Evolutionary conservation across 2,113 vertebrate genomes (phyloP).

Genomic region (Gasterosteus aculeatus): DNA sequence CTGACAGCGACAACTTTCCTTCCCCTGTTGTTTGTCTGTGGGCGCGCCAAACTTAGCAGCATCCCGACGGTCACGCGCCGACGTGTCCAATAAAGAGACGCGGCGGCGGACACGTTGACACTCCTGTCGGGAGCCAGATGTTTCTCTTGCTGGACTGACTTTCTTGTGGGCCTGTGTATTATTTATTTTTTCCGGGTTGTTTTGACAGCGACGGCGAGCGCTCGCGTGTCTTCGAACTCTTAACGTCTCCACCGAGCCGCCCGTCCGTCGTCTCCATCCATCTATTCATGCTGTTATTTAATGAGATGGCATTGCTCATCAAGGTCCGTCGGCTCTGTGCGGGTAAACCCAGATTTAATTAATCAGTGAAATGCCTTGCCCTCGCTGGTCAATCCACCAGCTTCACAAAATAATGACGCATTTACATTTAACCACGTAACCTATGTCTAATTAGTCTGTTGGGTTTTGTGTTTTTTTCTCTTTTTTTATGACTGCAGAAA

Average conservation of each 20-base stretch:
- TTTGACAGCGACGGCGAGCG: conserved; percentile 59
- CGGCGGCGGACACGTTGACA: conserved; percentile 56
- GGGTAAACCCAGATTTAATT: conserved; percentile 81
- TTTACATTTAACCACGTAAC: conserved; percentile 82
- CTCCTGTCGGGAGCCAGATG: conserved; percentile 77
- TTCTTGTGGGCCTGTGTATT: conserved; percentile 28
- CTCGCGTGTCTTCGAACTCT: conserved; percentile 38
- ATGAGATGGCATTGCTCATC: conserved; percentile 80
- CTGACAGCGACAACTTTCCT: conserved; percentile 58
- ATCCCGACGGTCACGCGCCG: conserved; percentile 65
- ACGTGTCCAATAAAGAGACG: conserved; percentile 54
- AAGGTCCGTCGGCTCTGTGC: conserved; percentile 79
- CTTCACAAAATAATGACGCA: conserved; percentile 81
- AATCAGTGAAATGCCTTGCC: conserved; percentile 59
- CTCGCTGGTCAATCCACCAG: conserved; percentile 46
- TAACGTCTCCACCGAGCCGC: conserved; percentile 23
- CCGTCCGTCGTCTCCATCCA: conserved; percentile 13
- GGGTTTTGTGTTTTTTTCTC: conserved; percentile 65
- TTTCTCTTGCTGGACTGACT: conserved; percentile 46
- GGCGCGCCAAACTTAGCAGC: conserved; percentile 57
- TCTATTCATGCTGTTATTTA: conserved; percentile 72
- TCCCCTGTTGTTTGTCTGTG: conserved; percentile 56
- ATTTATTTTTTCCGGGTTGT: conserved; percentile 47
- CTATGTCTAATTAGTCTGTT: conserved; percentile 83
- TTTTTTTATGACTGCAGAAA: conserved; percentile 70